phyloP scores from a whole-genome alignment of 2,888 invertebrate species.

The Cheilosia impressa region DNA sequence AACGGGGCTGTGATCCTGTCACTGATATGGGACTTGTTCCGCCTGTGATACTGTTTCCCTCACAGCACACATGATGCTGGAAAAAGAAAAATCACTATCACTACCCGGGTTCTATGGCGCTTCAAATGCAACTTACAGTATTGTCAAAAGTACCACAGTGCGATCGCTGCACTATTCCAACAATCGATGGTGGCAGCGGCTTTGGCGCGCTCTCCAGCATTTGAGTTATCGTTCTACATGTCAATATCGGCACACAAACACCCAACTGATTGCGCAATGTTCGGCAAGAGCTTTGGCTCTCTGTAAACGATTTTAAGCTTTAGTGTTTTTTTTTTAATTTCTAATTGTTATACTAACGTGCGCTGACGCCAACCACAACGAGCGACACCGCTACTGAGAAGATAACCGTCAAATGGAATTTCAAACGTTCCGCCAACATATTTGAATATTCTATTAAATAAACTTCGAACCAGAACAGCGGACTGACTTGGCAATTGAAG shows the following conservation, averaged over 20 bases:
- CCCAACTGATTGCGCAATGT: constrained; percentile 27
- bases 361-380: background rate
- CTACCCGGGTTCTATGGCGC: background rate
- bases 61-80: constrained; percentile 58
- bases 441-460: background rate
- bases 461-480: background rate
- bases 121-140: constrained; percentile 33
- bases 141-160: constrained; percentile 49
- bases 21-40: background rate
- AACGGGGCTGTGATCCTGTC: background rate
- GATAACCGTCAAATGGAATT: background rate
- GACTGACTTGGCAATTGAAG: background rate
- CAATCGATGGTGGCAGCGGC: constrained; percentile 36
- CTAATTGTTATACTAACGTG: background rate
- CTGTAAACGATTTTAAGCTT: background rate
- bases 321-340: background rate
- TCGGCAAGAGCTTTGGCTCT: background rate
- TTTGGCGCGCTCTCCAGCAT: constrained; percentile 28
- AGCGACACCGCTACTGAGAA: background rate
- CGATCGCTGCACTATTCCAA: constrained; percentile 26
- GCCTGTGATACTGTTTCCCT: background rate
- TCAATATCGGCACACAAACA: constrained; percentile 55
- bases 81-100: background rate
- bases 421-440: background rate
- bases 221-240: constrained; percentile 54